Base-by-base conservation (phyloP, 2,113 vertebrate species). In the Solenodon paradoxus region DNA sequence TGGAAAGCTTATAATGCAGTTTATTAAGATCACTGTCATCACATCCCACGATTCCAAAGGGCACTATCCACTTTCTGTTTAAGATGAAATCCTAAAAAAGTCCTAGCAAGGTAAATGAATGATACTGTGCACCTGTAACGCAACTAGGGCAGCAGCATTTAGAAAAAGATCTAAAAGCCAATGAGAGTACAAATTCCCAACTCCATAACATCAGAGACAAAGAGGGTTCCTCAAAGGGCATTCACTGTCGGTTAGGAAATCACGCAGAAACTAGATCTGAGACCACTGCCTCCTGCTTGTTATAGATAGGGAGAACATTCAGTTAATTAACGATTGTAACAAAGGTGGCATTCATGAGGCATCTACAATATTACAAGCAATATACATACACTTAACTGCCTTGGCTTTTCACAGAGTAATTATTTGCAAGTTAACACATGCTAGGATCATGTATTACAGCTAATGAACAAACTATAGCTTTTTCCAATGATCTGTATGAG, bases 321-420 rank as follows among this genome's bases (percentile, higher is more conserved):
- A 75, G 63, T 95, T 97, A 92, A 97, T 97, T 95, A 97, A 94
- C 96, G 96, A 64, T 20, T 79, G 71, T 82, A 96, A 86, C 45
- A 96, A 97, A 22, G 42, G 75, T 75, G 87, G 83, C n/a, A 95
- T 92, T 97, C 94, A 94, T 22, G 71, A 97, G 66, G 66, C 53
- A 88, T 49, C 63, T 3, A 51, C 47, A 77, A 12, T 51, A 88
- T 78, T 80, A 86, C 1, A 83, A 92, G 94, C 96, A 97, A 74
- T 72, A 87, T 10, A 51, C 7, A 87, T 10, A 51, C 7, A 93
- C 6, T 24, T 90, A 77, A 78, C 77, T 79, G 47, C 22, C 83
- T 95, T 88, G 12, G 69, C 88, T 82, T 45, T 96, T 45, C 0
- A 92, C 83, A 80, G 89, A 93, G 69, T n/a, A 91, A 93, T 95